Base-by-base conservation (phyloP, 2,888 invertebrate species). In the Asteroscopus sphinx region DNA sequence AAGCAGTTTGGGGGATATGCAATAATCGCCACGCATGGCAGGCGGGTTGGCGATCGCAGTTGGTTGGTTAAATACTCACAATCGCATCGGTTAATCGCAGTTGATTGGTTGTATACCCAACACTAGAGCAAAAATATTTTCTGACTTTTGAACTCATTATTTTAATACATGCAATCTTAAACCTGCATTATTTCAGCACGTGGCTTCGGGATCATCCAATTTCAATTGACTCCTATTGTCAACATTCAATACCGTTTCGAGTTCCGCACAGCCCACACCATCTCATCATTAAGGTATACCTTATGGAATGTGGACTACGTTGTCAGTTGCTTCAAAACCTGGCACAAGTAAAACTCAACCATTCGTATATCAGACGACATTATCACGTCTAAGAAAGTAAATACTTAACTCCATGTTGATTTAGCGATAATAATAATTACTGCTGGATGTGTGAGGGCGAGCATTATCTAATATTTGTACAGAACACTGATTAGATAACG, bases 341-440 rank as follows among this genome's bases (percentile, higher is more conserved):
- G 11, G n/a, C 11, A 28, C 15, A 47, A 53, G 42, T 54, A 12
- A 54, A 57, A 53, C 39, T 55, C 25, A 44, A 68, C 52, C 39
- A 46, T 56, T 59, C 32, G 36, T 52, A 33, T 61, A 68, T 71
- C 79, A 79, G 72, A 68, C 79, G 75, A 79, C 79, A 73, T 55
- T 81, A 86, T 89, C 88, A 83, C 80, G 86, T 83, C 81, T 82
- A 83, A 89, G 87, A 89, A 87, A 87, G 89, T 83, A 91, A 91
- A 92, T 90, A 90, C 82, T 79, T 79, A 81, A 77, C 78, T 65
- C 74, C 49, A 55, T 90, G 86, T 92, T 90, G 70, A 87, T 85
- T 87, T 77, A 85, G 68, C 80, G 93, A 93, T 93, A 92, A 88
- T 86, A 89, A 90, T 92, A 92, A 92, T 92, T 92, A 92, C 93